Evolutionary conservation across 2,888 invertebrate species (phyloP), one percentile per base, ranked within the genome.

Genomic region (Dexiosoma caninum): DNA sequence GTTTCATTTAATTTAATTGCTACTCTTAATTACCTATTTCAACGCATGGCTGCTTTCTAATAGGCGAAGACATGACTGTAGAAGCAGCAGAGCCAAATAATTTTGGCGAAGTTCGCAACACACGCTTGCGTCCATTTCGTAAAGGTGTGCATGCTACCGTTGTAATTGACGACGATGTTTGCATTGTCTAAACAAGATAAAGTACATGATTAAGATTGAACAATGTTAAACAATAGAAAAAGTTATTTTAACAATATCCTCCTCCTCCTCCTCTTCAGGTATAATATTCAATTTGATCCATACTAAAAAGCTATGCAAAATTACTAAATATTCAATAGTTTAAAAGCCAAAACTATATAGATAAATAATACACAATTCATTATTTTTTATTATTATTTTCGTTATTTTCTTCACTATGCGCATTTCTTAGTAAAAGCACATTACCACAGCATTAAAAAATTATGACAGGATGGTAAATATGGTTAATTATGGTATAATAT

Each of bases 41-140:
- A 23, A 84, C 46, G 8, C 86, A 84, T 16, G 83, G 84, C 62
- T 88, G 86, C 67, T 88, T 88, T 14, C 85, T 84, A 67, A 83
- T 51, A 3, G 87, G 88, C 9, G 87, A 83, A 9, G 71, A 74
- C 42, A 46, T 53, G 60, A 27, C 70, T 37, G 62, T 55, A 23
- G 66, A 55, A 55, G 60, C 44, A 77, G 76, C 76, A 1, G 78
- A 64, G 12, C 37, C 60, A n/a, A 21, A 10, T 16, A 37, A 40
- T 37, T 82, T 83, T 3, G 85, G 82, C 3, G 87, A 85, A 6
- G 83, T 84, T 12, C 82, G 83, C 23, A 86, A 81, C 9, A 85
- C 64, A 8, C 87, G 84, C 42, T 87, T 87, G 6, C 87, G 86
- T 4, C 87, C 87, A 67, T 87, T 87, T 12, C 88, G 84, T 42